Conservation (phyloP, 2,797 vertebrate species). For the Liparis tanakae region DNA sequence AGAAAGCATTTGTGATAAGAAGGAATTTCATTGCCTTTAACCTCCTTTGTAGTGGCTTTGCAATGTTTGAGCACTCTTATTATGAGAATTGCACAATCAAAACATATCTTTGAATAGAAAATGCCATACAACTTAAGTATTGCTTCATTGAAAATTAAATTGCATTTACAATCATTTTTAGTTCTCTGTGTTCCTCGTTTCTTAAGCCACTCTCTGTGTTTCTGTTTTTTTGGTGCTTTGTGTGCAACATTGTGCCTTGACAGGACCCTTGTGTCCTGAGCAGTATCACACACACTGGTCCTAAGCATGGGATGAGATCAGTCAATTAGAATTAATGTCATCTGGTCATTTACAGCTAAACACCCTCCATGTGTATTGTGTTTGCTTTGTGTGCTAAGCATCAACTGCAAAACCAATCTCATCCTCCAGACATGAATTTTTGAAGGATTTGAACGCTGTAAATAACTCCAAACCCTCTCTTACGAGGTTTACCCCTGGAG, state of each 20-base stretch:
- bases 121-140: conserved; percentile 82
- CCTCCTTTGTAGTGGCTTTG: conserved; percentile 83
- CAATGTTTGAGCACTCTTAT: conserved; percentile 80
- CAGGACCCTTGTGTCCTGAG: conserved; percentile 75
- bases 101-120: conserved; percentile 82
- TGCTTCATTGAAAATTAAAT: conserved; percentile 87
- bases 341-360: conserved; percentile 82
- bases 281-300: conserved; percentile 70
- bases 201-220: conserved; percentile 66
- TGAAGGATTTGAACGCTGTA: conserved; percentile 88
- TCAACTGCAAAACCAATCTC: conserved; percentile 84
- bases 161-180: conserved; percentile 83
- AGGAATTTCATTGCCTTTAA: conserved; percentile 83
- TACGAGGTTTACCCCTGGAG: conserved; percentile 87
- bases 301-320: conserved; percentile 78
- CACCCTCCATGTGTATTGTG: conserved; percentile 77
- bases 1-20: conserved; percentile 86
- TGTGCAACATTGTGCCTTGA: conserved; percentile 69
- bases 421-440: conserved; percentile 84
- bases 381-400: conserved; percentile 84
- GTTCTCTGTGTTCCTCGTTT: conserved; percentile 63
- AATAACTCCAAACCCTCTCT: conserved; percentile 89
- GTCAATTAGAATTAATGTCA: conserved; percentile 83
- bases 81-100: conserved; percentile 81
- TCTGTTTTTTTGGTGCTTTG: conserved; percentile 59